These are phyloP conservation scores for Centroberyx gerrardi DNA, from an alignment of 2,797 vertebrate genomes.

Conservation along the genomic window DNA sequence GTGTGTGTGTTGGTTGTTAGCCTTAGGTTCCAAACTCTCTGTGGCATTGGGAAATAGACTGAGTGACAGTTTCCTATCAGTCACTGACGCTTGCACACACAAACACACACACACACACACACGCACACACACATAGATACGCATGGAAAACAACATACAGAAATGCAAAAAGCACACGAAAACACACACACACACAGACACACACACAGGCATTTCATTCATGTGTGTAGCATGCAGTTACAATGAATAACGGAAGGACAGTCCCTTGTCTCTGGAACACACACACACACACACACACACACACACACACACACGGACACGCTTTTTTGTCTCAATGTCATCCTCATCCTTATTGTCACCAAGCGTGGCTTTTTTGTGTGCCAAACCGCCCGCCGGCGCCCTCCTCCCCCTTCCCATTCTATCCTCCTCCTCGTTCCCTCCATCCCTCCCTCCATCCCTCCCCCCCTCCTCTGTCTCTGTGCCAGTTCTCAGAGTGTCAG, in stretches of 20 bases:
- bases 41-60: slow-evolving; percentile 69
- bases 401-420: slow-evolving; percentile 53
- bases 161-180: background rate
- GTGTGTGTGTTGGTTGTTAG: slow-evolving; percentile 62
- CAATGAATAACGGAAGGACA: slow-evolving; percentile 44
- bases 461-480: slow-evolving; percentile 60
- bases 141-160: background rate
- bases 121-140: background rate
- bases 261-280: slow-evolving; percentile 26
- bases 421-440: slow-evolving; percentile 67
- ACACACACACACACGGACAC: slow-evolving; percentile 32
- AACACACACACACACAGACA: background rate
- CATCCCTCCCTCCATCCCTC: slow-evolving; percentile 38
- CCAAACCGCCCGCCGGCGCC: slow-evolving; percentile 45
- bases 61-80: slow-evolving; percentile 66
- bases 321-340: slow-evolving; percentile 65
- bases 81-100: slow-evolving; percentile 36
- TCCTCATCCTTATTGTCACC: slow-evolving; percentile 61
- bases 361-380: slow-evolving; percentile 40
- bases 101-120: no score
- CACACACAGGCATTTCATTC: slow-evolving; percentile 47
- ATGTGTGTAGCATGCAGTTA: slow-evolving; percentile 26
- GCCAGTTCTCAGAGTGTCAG: slow-evolving; percentile 85
- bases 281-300: slow-evolving; percentile 12
- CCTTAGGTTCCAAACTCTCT: slow-evolving; percentile 68